Percentiles rank a stretch among this genome's conserved stretches.
Conservation (phyloP, 2,888 invertebrate genomes). For the Agrotis puta region DNA sequence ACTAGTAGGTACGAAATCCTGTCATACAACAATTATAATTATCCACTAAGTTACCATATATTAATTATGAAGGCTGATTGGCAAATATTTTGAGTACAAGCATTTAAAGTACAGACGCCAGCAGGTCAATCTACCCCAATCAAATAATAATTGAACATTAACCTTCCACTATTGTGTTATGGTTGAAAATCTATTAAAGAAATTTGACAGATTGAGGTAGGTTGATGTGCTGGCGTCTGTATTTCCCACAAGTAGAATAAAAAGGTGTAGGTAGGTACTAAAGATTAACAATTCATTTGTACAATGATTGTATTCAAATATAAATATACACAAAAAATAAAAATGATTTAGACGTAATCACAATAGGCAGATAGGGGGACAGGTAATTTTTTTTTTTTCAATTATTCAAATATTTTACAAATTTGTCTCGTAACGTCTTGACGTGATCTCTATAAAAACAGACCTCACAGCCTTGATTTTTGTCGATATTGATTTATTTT, state of each 20-base stretch:
- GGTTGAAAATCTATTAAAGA: no score
- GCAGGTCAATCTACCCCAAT: no score
- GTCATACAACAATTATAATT: conserved; percentile 53
- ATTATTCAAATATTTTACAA: no score
- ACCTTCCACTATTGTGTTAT: no score
- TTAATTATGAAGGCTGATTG: conserved; percentile 26
- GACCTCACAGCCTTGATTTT: conserved; percentile 36
- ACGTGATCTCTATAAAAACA: not conserved
- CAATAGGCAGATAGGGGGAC: not conserved
- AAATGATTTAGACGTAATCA: not conserved
- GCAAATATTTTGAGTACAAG: conserved; percentile 20
- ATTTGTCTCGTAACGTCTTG: not conserved
- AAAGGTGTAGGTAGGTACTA: not conserved
- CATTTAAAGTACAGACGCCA: not conserved
- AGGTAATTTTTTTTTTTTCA: not conserved
- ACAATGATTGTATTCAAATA: conserved; percentile 21
- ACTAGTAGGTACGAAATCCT: conserved; percentile 77
- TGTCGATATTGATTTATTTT: not conserved
- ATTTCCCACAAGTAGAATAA: not conserved
- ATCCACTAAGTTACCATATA: conserved; percentile 35
- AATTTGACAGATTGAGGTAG: no score
- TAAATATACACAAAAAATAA: not conserved
- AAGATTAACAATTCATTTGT: not conserved
- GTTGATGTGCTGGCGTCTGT: no score
- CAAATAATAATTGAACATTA: no score